Evolutionary conservation across 2,888 invertebrate genomes (phyloP).

Genomic region (Drosophila longiperda): DNA sequence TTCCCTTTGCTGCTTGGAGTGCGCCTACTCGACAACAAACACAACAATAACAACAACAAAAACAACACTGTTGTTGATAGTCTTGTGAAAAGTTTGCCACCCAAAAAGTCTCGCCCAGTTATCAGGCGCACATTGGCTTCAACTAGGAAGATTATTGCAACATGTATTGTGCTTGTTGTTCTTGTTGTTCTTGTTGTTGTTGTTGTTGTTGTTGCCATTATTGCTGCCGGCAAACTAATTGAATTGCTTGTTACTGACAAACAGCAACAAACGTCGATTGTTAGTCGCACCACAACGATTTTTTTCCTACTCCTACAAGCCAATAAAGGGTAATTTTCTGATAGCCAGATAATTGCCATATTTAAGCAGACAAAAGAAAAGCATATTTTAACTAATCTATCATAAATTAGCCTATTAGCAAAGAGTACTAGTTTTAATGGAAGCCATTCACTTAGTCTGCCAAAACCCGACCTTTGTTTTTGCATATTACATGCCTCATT

Average conservation of each 20-base stretch:
- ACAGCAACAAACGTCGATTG: slow-evolving; percentile 38
- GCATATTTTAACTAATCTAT: not conserved
- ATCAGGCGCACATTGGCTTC: slow-evolving; percentile 60
- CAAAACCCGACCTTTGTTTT: not conserved
- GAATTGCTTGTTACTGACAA: slow-evolving; percentile 60
- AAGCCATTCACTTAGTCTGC: not conserved
- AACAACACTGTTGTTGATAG: slow-evolving; percentile 55
- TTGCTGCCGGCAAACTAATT: slow-evolving; percentile 56
- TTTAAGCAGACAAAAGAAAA: not conserved
- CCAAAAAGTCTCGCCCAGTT: slow-evolving; percentile 44
- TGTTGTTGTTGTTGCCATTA: slow-evolving; percentile 25
- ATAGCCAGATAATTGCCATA: not conserved
- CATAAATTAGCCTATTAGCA: not conserved
- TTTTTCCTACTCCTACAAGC: slow-evolving; percentile 3
- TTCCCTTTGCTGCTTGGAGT: slow-evolving; percentile 11
- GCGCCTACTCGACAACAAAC: slow-evolving; percentile 27
- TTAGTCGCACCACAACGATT: slow-evolving; percentile 10
- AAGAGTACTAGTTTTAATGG: not conserved
- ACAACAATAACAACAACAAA: slow-evolving; percentile 35
- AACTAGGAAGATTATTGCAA: slow-evolving; percentile 58
- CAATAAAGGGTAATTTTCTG: slow-evolving; percentile 1
- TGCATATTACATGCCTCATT: slow-evolving; percentile 27
- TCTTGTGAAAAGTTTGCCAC: slow-evolving; percentile 52
- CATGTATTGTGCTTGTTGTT: slow-evolving; percentile 21
- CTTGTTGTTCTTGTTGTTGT: slow-evolving; percentile 37